Base-by-base conservation (phyloP, 1,140 invertebrate species). In the Aethina tumida region DNA sequence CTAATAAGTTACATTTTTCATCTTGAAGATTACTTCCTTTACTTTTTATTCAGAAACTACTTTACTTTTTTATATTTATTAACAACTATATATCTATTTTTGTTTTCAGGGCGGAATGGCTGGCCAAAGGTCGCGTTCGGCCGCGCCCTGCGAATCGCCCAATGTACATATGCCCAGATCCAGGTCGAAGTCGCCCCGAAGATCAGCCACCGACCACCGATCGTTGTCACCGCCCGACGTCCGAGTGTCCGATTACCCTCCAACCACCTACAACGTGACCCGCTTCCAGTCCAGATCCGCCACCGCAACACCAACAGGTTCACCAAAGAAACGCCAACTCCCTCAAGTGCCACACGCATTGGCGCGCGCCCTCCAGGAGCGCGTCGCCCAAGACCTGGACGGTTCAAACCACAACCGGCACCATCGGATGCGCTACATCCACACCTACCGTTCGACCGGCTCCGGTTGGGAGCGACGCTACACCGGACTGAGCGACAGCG, bases 311-410 rank as follows among this genome's bases (percentile, higher is more conserved):
- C 90, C 90, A 28, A 89, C 88, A 17, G 89, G 88, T 24, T 94
- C 90, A 20, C 90, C 91, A 16, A 94, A 95, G 67, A 96, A 95
- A 67, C 71, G 93, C 42, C 91, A 96, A 68, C 73, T 97, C 47
- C 93, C 93, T 46, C 85, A 90, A 65, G 90, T 95, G 55, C 88
- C 84, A 54, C 65, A 66, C 41, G 56, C 70, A 48, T 61, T 72
- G 28, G 73, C 75, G 45, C 63, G 73, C 46, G 76, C 77, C 33
- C 62, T 81, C 41, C 78, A 81, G 42, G 80, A 81, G 50, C 70
- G 80, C 47, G 72, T 79, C 18, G 69, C 71, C 3, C 77, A 88
- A 68, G 89, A 93, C 58, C 71, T 92, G 35, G 88, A 93, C 35
- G 72, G 75, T 44, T 72, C 83, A 48, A 45, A 16, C 10, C 50